Evolutionary conservation across 2,888 invertebrate species (phyloP), one percentile per base, ranked within the genome.

Genomic region (Nomada ruficornis): DNA sequence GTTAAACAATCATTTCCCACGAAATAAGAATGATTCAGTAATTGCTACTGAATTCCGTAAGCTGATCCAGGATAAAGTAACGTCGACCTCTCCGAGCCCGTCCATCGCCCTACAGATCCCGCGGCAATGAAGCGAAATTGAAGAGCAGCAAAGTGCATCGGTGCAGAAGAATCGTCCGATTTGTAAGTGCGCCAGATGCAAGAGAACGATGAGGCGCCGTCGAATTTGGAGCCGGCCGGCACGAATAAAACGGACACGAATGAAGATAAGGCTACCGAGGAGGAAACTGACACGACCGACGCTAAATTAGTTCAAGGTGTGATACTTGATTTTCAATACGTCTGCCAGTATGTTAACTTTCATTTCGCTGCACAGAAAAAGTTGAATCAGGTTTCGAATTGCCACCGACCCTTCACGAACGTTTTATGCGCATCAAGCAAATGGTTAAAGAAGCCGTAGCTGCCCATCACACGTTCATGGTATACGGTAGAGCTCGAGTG

Each of bases 401-500:
- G 52, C 88, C 91, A 11, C 86, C 89, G 7, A 91, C 91, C 1
- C 87, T 91, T 50, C 90, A 91, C 80, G 92, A 93, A 71, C 90
- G 91, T 64, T 93, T 93, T 67, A 76, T 89, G 9, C 84, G 89
- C 4, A 90, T 93, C 60, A 92, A 91, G 74, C 89, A 92, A 67
- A 88, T 90, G 54, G 93, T 94, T 0, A 89, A 90, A n/a, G 90
- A 91, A 44, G 93, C 94, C 18, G 91, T 93, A 60, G 85, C 89
- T 9, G 83, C 84, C 3, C 90, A 89, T 74, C 92, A 87, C 47
- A 94, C 92, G 23, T 94, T 94, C 55, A 93, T 93, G 93, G 91
- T 94, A 63, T 93, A 93, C 70, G 94, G 94, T 29, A 90, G 91
- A 77, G 88, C 93, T 18, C 85, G 91, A 42, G 89, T 94, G 23